Conservation (phyloP, 2,888 invertebrate genomes). For the Prenolepis imparis region DNA sequence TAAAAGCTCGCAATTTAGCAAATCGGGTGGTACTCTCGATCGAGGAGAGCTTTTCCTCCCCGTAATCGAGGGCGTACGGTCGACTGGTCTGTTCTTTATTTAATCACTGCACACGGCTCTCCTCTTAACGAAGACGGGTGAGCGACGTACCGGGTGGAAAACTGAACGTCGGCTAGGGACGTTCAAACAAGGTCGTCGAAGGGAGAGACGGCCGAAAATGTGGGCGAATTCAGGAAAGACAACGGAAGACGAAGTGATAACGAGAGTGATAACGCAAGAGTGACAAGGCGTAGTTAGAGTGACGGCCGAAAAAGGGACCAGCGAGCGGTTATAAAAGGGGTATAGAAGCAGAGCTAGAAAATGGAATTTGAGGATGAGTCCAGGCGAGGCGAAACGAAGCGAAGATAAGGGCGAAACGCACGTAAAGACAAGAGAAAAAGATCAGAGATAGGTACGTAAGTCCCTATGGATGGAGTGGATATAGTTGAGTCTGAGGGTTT, state of each 20-base stretch:
- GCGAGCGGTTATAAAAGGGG: constrained; percentile 43
- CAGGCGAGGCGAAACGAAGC: constrained; percentile 54
- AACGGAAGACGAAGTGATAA: constrained; percentile 47
- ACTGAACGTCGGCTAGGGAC: not conserved
- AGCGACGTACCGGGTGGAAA: constrained; percentile 36
- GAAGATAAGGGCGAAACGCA: constrained; percentile 43
- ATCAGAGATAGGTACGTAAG: constrained; percentile 64
- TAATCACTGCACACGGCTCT: constrained; percentile 66
- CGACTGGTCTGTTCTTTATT: constrained; percentile 56
- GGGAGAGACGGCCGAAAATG: not conserved
- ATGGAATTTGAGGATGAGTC: constrained; percentile 70
- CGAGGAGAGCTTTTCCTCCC: constrained; percentile 1
- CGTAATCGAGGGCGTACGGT: constrained; percentile 57
- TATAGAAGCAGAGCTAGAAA: constrained; percentile 64
- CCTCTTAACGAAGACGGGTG: constrained; percentile 64
- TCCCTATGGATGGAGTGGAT: constrained; percentile 71
- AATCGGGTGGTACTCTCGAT: constrained; percentile 57
- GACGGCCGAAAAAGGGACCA: constrained; percentile 63
- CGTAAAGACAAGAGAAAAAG: constrained; percentile 59
- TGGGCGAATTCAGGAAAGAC: constrained; percentile 10
- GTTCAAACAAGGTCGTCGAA: constrained; percentile 1
- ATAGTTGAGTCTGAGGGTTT: constrained; percentile 76
- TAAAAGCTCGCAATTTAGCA: constrained; percentile 77
- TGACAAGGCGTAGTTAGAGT: constrained; percentile 62
- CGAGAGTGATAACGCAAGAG: constrained; percentile 53